phyloP scores from a whole-genome alignment of 2,888 invertebrate genomes.

The Acronicta aceris region DNA sequence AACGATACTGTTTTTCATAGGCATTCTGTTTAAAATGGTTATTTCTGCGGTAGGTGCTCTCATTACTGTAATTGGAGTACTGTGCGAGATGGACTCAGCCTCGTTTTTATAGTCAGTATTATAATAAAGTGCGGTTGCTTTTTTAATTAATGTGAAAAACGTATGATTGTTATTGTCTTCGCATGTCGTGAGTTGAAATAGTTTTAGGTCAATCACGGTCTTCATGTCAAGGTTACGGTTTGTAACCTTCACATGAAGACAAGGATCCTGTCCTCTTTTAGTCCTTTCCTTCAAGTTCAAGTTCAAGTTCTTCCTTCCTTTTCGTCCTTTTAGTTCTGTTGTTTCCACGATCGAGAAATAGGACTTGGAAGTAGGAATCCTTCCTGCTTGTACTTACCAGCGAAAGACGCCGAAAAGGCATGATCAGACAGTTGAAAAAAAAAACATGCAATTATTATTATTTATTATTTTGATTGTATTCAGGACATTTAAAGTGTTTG shows the following conservation, averaged over 20 bases:
- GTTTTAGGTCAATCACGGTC: neutral
- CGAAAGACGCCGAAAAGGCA: no score
- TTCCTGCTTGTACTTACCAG: neutral
- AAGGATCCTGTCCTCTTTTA: no score
- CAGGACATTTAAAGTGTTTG: no score
- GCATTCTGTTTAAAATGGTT: slow-evolving; percentile 29
- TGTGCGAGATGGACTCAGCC: slow-evolving; percentile 48
- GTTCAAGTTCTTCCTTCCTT: no score
- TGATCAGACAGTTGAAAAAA: no score
- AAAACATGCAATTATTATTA: no score
- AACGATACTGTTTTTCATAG: slow-evolving; percentile 56
- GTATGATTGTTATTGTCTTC: slow-evolving; percentile 2
- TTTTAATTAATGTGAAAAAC: slow-evolving; percentile 13
- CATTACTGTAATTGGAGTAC: slow-evolving; percentile 48
- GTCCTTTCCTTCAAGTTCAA: no score
- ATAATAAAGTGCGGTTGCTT: slow-evolving; percentile 17
- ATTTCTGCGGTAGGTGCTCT: slow-evolving; percentile 47
- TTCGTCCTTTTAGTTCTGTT: no score
- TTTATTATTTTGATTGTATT: no score
- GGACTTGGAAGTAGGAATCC: slow-evolving; percentile 19
- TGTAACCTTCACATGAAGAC: slow-evolving; percentile 40
- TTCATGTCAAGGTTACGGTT: no score
- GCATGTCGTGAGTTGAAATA: slow-evolving; percentile 1
- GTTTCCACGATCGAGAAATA: slow-evolving; percentile 29
- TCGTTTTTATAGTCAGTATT: slow-evolving; percentile 24